phyloP scores from a whole-genome alignment of 2,113 vertebrate genomes.

The Oreamnos americanus region DNA sequence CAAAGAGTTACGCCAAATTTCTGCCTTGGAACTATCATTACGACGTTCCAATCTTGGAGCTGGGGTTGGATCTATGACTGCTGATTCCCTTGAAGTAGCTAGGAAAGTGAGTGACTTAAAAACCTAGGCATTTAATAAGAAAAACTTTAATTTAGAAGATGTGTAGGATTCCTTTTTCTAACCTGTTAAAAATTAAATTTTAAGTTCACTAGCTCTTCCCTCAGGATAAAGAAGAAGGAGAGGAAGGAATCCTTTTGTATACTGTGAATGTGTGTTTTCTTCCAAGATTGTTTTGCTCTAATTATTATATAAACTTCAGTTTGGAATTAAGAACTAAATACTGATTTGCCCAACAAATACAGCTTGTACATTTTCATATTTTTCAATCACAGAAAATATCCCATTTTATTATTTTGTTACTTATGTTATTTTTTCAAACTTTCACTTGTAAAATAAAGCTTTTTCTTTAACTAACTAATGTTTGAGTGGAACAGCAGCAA shows the following conservation, averaged over 20 bases:
- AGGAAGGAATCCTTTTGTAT: background rate
- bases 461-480: background rate
- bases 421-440: background rate
- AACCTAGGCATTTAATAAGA: conserved; percentile 57
- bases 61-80: conserved; percentile 73
- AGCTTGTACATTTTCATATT: conserved; percentile 34
- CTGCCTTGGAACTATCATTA: conserved; percentile 77
- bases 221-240: background rate
- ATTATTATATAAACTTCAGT: background rate
- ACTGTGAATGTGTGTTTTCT: background rate
- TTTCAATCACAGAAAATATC: conserved; percentile 11
- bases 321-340: conserved; percentile 36
- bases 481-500: background rate
- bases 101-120: conserved; percentile 75
- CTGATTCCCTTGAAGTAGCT: conserved; percentile 84
- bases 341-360: background rate
- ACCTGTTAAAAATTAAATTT: conserved; percentile 39
- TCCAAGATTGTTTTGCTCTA: background rate
- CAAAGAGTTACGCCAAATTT: conserved; percentile 84
- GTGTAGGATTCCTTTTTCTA: conserved; percentile 32
- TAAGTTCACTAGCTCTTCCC: background rate
- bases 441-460: background rate
- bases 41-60: conserved; percentile 74
- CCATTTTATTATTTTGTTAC: background rate
- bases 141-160: background rate